Percentiles rank a stretch among this genome's conserved stretches.
These are phyloP conservation scores for Champsocephalus gunnari DNA, from an alignment of 2,797 vertebrate genomes.

Conservation along the genomic window DNA sequence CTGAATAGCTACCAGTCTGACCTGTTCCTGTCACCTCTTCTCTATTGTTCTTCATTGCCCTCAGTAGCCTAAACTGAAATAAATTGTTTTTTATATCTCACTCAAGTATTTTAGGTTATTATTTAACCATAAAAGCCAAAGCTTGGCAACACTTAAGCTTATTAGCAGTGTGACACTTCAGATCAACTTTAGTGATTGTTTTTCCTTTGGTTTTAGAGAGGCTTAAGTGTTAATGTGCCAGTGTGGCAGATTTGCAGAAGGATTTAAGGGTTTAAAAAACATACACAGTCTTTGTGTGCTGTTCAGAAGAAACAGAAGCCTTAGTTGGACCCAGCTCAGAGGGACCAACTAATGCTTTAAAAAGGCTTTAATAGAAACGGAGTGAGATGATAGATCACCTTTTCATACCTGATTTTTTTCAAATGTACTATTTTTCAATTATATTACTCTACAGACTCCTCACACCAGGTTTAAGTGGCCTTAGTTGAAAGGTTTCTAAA, in stretches of 20 bases:
- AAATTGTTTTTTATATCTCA: neutral
- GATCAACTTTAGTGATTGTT: slow-evolving; percentile 1
- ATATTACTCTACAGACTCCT: neutral
- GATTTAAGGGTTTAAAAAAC: slow-evolving; percentile 63
- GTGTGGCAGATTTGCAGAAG: slow-evolving; percentile 57
- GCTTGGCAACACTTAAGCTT: neutral
- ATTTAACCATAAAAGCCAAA: neutral
- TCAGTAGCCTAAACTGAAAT: slow-evolving; percentile 11
- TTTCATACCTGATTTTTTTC: neutral
- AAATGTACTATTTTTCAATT: too few species aligned
- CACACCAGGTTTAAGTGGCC: neutral
- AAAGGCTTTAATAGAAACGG: neutral
- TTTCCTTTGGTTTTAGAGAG: slow-evolving; percentile 41
- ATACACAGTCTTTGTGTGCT: slow-evolving; percentile 9
- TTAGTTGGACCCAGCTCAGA: neutral
- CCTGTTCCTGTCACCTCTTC: slow-evolving; percentile 66
- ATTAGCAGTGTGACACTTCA: slow-evolving; percentile 18
- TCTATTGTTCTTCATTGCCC: slow-evolving; percentile 35
- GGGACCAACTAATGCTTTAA: neutral
- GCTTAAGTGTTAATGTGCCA: slow-evolving; percentile 59
- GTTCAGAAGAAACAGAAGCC: slow-evolving; percentile 22
- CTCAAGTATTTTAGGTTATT: slow-evolving; percentile 19
- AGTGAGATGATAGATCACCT: neutral
- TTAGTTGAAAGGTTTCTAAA: neutral
- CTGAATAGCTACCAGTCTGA: slow-evolving; percentile 52